phyloP scores from a whole-genome alignment of 1,140 invertebrate species.

The Mactra quadrangularis region DNA sequence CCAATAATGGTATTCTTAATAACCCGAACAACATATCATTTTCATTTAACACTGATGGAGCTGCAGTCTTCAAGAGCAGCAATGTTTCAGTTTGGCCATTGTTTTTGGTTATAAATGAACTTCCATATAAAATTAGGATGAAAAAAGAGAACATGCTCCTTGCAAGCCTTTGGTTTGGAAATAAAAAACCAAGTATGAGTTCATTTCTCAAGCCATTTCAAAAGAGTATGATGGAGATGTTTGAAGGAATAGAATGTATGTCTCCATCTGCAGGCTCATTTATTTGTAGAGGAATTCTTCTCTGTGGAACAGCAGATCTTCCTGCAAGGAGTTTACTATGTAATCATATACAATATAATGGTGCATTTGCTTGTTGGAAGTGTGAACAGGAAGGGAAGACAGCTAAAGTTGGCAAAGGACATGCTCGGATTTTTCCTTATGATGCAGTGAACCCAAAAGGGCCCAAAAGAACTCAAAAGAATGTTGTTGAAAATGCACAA shows the following conservation, averaged over 20 bases:
- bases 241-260: conserved; percentile 23
- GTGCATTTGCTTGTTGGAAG: conserved; percentile 57
- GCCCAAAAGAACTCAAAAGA: conserved; percentile 28
- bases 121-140: conserved; percentile 39
- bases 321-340: conserved; percentile 55
- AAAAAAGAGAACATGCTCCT: conserved; percentile 57
- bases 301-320: conserved; percentile 61
- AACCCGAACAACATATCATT: conserved; percentile 55
- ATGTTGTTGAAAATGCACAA: conserved; percentile 35
- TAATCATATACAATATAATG: conserved; percentile 63
- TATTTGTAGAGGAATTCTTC: conserved; percentile 50
- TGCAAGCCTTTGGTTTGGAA: conserved; percentile 57
- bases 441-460: conserved; percentile 18
- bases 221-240: conserved; percentile 11
- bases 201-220: conserved; percentile 58
- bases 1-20: conserved; percentile 88
- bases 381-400: conserved; percentile 48
- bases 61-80: conserved; percentile 47
- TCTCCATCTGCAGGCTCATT: background rate
- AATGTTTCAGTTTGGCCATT: conserved; percentile 58
- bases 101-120: conserved; percentile 53
- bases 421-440: conserved; percentile 44
- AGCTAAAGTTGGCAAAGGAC: conserved; percentile 59
- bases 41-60: conserved; percentile 61
- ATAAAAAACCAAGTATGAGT: conserved; percentile 54